Evolutionary conservation across 2,797 vertebrate genomes (phyloP), one percentile per base, ranked within the genome.

Genomic region (Poeciliopsis turneri): DNA sequence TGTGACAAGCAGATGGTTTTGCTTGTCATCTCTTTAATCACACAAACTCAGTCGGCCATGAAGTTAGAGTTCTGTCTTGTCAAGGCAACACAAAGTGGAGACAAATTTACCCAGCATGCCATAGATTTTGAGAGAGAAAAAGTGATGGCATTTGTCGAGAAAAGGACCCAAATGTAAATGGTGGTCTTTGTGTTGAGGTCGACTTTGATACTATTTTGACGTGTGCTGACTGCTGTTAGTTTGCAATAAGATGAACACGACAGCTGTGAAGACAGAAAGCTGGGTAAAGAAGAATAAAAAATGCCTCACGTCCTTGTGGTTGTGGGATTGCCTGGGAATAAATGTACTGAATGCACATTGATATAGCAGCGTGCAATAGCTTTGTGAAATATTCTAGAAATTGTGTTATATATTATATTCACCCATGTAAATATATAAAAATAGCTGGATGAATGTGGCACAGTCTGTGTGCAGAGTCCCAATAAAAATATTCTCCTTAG

Each of bases 1-100:
- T 95, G 94, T 96, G 95, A 96, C 95, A 95, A 95, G 94, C 96
- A 96, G 96, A 96, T 96, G 96, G 95, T 96, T 96, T 96, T 95
- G 92, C 94, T 95, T 95, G 95, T 96, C 95, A 92, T 96, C 93
- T 95, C 95, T 96, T 96, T 96, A 96, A 97, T 97, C 96, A 96
- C 94, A 95, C 88, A 90, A 93, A 95, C 93, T 93, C 95, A 95
- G 93, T 94, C 94, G 89, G 91, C 94, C 94, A 93, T 94, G 95
- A 95, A 94, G 93, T 91, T 55, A 82, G 87, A 94, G 94, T 94
- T 95, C 93, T 91, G 94, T 96, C 95, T 96, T 95, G 95, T 96
- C 95, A 95, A 88, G 93, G 93, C 94, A 93, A 94, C 94, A 93
- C 93, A 95, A 95, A 95, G 93, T 94, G 90, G 91, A 95, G 94